phyloP scores from a whole-genome alignment of 1,140 invertebrate species.

The Pinna nobilis region DNA sequence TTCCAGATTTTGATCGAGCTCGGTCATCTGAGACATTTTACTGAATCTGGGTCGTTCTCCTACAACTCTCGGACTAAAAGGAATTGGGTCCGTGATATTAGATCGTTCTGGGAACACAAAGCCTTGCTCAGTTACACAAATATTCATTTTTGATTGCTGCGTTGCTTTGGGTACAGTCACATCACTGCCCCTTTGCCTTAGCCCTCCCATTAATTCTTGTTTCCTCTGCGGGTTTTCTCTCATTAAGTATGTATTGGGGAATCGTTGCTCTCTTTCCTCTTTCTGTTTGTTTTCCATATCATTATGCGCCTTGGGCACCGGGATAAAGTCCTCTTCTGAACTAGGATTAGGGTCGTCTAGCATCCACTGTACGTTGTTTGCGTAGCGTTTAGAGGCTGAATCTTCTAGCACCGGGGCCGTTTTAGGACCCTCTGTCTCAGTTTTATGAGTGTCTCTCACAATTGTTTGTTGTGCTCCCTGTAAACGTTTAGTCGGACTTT shows the following conservation, averaged over 20 bases:
- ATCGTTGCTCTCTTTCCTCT: background rate
- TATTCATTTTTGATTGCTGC: background rate
- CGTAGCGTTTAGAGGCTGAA: background rate
- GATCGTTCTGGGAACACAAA: slow-evolving; percentile 27
- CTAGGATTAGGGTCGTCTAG: slow-evolving; percentile 10
- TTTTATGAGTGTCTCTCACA: background rate
- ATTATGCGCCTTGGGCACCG: slow-evolving; percentile 4
- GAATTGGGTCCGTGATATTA: background rate
- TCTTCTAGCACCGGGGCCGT: background rate
- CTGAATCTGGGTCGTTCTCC: background rate
- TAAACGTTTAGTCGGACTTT: slow-evolving; percentile 7
- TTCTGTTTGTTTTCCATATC: background rate
- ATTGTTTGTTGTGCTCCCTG: background rate
- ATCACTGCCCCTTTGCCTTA: background rate
- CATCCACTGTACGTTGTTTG: background rate
- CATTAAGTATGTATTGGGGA: too few species aligned
- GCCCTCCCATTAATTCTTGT: slow-evolving; percentile 17
- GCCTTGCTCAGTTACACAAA: slow-evolving; percentile 27
- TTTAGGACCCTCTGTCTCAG: background rate
- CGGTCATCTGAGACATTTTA: background rate
- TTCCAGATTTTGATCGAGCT: background rate
- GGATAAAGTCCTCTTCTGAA: slow-evolving; percentile 12
- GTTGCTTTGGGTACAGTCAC: slow-evolving; percentile 2
- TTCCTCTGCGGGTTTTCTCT: too few species aligned
- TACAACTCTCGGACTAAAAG: slow-evolving; percentile 33